Base-by-base conservation (phyloP, 2,797 vertebrate genomes). In the Champsocephalus gunnari region DNA sequence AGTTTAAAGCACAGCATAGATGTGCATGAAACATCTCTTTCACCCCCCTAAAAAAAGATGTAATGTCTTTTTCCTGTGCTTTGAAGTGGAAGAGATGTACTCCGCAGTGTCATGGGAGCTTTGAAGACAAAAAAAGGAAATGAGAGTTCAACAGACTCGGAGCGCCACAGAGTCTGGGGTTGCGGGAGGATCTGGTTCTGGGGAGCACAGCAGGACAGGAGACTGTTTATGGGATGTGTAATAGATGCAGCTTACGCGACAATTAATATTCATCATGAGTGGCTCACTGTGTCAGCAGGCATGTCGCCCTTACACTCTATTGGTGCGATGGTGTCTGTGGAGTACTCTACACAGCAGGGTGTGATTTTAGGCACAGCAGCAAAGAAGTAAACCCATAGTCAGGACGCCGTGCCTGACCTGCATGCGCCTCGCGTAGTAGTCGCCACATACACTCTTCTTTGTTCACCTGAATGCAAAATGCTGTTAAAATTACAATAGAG, bases 61-160 rank as follows among this genome's bases (percentile, higher is more conserved):
- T 32, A 72, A 81, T 73, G 66, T 70, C 71, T 76, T 68, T 84
- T 91, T 91, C 85, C 84, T 79, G 67, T 67, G 55, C 84, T 91
- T 93, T 92, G 84, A 92, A 87, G 79, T 66, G 60, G 63, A 85
- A 74, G 68, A 71, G 76, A 90, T 87, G 57, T 79, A 84, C 57
- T 82, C 68, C 50, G 43, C 73, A 60, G 53, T 73, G 75, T 78
- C 77, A 66, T 68, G 73, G 71, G 68, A 62, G 71, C 68, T 80
- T 75, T 32, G 21, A 64, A 85, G 73, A 92, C 87, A 93, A 90
- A 88, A 88, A 92, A 80, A 57, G 88, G 88, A 92, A 91, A 89
- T 79, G 78, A 90, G 72, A 59, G 69, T 72, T 89, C 65, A 87
- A 87, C 89, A 91, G 90, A 76, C 73, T 72, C 71, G 71, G n/a